phyloP scores from a whole-genome alignment of 2,113 vertebrate genomes.

The Bufo gargarizans region DNA sequence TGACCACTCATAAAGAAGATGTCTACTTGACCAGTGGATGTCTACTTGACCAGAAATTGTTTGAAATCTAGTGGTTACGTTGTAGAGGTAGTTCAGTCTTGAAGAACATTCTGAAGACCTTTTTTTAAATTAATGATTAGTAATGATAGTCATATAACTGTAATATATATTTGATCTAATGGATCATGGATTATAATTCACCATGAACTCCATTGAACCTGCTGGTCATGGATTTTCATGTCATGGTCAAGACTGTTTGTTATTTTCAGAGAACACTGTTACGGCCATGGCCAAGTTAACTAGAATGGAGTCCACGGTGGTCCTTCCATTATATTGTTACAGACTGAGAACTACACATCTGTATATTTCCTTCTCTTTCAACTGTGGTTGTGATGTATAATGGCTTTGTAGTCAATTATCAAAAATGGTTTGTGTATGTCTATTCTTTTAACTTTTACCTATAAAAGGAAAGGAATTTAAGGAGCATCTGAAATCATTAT shows the following conservation, averaged over 20 bases:
- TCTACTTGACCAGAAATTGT: too few relatives aligned
- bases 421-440: conserved; percentile 24
- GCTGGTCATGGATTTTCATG: not conserved
- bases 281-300: not conserved
- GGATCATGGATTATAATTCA: not conserved
- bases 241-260: not conserved
- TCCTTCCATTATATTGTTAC: not conserved
- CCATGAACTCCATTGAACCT: not conserved
- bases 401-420: conserved; percentile 36
- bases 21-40: too few relatives aligned
- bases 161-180: not conserved
- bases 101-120: not conserved
- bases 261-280: not conserved
- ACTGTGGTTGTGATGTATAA: conserved; percentile 3
- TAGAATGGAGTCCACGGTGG: not conserved
- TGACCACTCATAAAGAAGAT: too few relatives aligned
- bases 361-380: conserved; percentile 45
- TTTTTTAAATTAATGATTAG: not conserved
- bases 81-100: not conserved
- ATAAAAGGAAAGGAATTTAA: conserved; percentile 52
- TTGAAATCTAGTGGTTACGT: too few relatives aligned
- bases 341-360: not conserved
- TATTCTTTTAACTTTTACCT: conserved; percentile 42
- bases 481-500: conserved; percentile 47
- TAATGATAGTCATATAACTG: not conserved